Evolutionary conservation across 2,113 vertebrate genomes (phyloP), one percentile per base, ranked within the genome.

Genomic region (Rhodinocichla rosea): DNA sequence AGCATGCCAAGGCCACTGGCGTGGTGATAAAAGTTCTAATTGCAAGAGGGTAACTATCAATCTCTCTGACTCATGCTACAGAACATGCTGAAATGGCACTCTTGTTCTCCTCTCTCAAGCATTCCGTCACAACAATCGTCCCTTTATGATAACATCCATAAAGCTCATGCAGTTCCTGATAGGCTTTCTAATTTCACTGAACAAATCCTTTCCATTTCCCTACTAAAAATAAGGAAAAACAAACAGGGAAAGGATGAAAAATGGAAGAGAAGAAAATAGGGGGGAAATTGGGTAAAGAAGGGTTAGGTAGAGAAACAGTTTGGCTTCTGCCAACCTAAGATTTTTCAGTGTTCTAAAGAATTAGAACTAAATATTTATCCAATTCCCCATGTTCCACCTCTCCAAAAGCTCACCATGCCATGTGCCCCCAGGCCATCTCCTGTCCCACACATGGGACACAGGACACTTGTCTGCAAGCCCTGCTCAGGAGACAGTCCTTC

Each of bases 51-150:
- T 83, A 96, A 89, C 91, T 81, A 86, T 95, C 96, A 95, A 78
- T 97, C 92, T 95, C 84, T 90, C 40, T 94, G 90, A 96, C 60
- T 94, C 82, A 83, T 81, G 71, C 86, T 59, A 88, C 76, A 79
- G 94, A 95, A 95, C 95, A 94, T 90, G 95, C 90, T 97, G 94
- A 96, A 96, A 90, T 71, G 84, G 81, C 91, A 94, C 62, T 91
- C 90, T 35, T 78, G 89, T 86, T 93, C 92, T 91, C 80, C 75
- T 87, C 67, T 90, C 77, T 78, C 74, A n/a, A 56, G 85, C 77
- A 52, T 32, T 55, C 85, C 7, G 13, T 60, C 1, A 1, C 69
- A 86, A 59, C 35, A 19, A 87, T 50, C 2, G 11, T 56, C 44
- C 67, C 52, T 87, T 93, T 83, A 45, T 78, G 75, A 80, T 80